Evolutionary conservation across 1,140 invertebrate genomes (phyloP), one percentile per base, ranked within the genome.

Genomic region (Artemia franciscana): DNA sequence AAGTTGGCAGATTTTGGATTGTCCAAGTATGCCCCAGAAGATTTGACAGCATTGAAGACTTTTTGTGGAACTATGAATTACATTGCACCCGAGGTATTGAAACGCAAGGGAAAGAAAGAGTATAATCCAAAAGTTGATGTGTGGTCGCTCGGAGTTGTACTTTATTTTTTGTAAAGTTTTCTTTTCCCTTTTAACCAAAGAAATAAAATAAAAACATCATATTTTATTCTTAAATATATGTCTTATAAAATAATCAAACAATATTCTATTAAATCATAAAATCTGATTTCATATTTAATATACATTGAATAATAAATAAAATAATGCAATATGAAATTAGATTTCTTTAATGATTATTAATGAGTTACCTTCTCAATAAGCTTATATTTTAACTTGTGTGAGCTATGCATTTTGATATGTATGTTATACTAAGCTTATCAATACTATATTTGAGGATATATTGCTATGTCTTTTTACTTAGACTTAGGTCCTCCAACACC

Each of bases 1-100:
- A 76, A 76, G 69, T 69, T 76, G 23, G 75, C 75, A 61, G 75
- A 76, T 66, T 76, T 76, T 72, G 75, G 75, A 12, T 64, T 76
- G 62, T 76, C 75, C 7, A 75, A 75, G 65, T 74, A 75, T 68
- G 69, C 75, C 51, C 71, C 74, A 66, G 70, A 68, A 28, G 69
- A 68, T 0, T 12, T 51, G 2, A 72, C 72, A 2, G 69, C 75
- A 60, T 69, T 76, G 71, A 73, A 74, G 63, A 76, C 75, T 5
- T 76, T 76, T 63, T 76, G 75, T 69, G 75, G 75, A 9, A 76
- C 75, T 27, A 74, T 73, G 7, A 73, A 72, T 58, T 76, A 76
- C 66, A 63, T 76, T 12, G 75, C 75, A 5, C 75, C 75, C 5
- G 75, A 76, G 65, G 71, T 76, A 56, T 63, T 76, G 5, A 23